Base-by-base conservation (phyloP, 2,797 vertebrate species). In the Mus spretus region DNA sequence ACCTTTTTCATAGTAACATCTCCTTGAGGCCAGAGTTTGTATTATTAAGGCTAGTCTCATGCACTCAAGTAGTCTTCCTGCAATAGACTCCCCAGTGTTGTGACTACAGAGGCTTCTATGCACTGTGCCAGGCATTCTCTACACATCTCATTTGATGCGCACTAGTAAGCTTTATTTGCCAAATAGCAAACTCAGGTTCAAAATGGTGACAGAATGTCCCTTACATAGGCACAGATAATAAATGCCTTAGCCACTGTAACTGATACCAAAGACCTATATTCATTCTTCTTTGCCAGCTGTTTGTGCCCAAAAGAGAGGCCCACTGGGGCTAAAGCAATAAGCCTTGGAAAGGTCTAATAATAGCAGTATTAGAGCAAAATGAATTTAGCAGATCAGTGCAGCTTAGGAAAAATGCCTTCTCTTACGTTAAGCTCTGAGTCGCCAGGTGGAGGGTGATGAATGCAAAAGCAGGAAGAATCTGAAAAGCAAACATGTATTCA, bases 331-430 rank as follows among this genome's bases (percentile, higher is more conserved):
- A 97, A 96, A 55, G 9, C 90, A 90, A 91, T 95, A 93, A 95
- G 61, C 47, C 81, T 92, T 87, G 57, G 85, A 40, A 80, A 40
- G 7, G 31, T 77, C 28, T 65, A 87, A 57, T 92, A 77, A 55
- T 93, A 85, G 50, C 55, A 55, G 13, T 72, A 75, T 26, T 87
- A 22, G 77, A 91, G 67, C 92, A 91, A 79, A 28, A 61, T 37
- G 87, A 90, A 72, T 96, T 88, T 89, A 78, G 53, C 77, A 92
- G n/a, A 79, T 94, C 47, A 44, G 4, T 72, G 74, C 90, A 34
- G n/a, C 91, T 97, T 96, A 96, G 37, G 63, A 72, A 96, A 91
- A 65, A 34, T 94, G 44, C 82, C 72, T 97, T 90, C 55, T 37
- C 19, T 55, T 61, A 10, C 44, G n/a, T 40, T 94, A 81, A 96